Base-by-base conservation (phyloP, 2,113 vertebrate genomes). In the Poeciliopsis retropinna region DNA sequence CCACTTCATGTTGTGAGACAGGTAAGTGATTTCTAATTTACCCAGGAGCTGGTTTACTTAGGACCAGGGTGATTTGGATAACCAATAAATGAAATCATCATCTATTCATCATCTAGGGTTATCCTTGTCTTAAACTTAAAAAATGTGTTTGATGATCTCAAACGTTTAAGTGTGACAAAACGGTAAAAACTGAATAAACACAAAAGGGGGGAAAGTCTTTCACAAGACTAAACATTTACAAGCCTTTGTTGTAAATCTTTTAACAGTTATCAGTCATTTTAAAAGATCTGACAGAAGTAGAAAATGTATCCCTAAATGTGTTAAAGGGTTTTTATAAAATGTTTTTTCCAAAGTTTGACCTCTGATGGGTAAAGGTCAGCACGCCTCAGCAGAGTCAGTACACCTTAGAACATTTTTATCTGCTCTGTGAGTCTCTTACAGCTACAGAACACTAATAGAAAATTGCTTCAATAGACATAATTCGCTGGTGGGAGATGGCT, bases 401-500 rank as follows among this genome's bases (percentile, higher is more conserved):
- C 25, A 34, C 31, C 11, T 10, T 64, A 67, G 71, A 41, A 29
- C 9, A 30, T 76, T 78, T 78, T 75, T 70, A 83, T 81, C 32
- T 73, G 41, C 69, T 51, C 25, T 74, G 72, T 66, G 70, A 77
- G 67, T 63, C 65, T 19, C 44, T 41, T 15, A 30, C n/a, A 60
- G 71, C 75, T 84, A 57, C 76, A 60, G 47, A 73, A 27, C 68
- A 63, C 66, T 64, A 65, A 67, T 39, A 34, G 51, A 78, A 70
- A 73, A 72, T 47, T 64, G 44, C 61, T 78, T 81, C 78, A 76
- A 85, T 83, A 74, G 61, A 71, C 17, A 70, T 73, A 71, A 83
- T 76, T 72, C 63, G 57, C 63, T 72, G 37, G 64, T 30, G 47
- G n/a, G 67, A 62, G 30, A 78, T 64, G 60, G 64, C 71, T 76